Evolutionary conservation across 2,797 vertebrate genomes (phyloP).

Genomic region (Malacoctenus gilli): DNA sequence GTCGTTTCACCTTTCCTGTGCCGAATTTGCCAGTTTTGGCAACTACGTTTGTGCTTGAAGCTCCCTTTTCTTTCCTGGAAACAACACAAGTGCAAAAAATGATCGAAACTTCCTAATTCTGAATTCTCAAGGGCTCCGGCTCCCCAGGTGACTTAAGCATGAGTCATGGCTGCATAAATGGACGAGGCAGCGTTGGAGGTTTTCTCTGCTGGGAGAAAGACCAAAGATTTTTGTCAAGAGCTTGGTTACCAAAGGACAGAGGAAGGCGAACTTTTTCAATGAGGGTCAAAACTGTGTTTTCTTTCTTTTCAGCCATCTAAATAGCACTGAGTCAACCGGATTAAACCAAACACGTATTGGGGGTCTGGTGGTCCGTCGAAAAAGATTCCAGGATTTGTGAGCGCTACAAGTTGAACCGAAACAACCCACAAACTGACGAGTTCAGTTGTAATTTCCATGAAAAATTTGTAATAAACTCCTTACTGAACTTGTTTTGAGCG

Average conservation of each 20-base stretch:
- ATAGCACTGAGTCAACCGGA: not conserved
- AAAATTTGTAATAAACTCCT: no score
- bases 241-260: no score
- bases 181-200: not conserved
- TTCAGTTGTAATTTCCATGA: no score
- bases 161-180: constrained; percentile 32
- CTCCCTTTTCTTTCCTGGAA: constrained; percentile 26
- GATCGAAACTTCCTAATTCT: constrained; percentile 1
- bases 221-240: no score
- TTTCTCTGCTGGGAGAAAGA: not conserved
- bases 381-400: no score
- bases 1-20: no score
- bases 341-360: constrained; percentile 7
- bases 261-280: no score
- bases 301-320: not conserved
- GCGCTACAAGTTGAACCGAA: not conserved
- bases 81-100: not conserved
- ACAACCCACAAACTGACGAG: no score
- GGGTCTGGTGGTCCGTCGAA: not conserved
- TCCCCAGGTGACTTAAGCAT: constrained; percentile 20
- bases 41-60: no score
- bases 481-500: no score
- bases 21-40: no score
- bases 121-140: constrained; percentile 1
- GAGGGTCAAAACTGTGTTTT: constrained; percentile 11